Evolutionary conservation across 2,113 vertebrate species (phyloP), one percentile per base, ranked within the genome.

Genomic region (Boleophthalmus pectinirostris): DNA sequence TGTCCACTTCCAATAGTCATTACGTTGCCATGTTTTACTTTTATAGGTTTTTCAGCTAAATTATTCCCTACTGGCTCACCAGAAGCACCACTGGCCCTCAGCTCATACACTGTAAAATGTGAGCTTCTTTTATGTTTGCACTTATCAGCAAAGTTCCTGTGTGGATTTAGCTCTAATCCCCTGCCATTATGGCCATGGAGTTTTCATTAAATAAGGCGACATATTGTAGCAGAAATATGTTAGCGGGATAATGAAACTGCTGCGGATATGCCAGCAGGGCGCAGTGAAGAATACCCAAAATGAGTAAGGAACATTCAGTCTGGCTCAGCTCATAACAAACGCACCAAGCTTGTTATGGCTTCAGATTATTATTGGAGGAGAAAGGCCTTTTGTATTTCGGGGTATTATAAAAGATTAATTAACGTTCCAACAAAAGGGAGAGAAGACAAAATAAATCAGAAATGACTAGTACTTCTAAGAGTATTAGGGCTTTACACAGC

Each of bases 181-280:
- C 71, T 69, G 68, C 77, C 72, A 83, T 86, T 82, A 78, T 72
- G 69, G 70, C 69, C 80, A 90, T 84, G 85, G 80, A 82, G 63
- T 81, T 85, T 90, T 89, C 86, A 90, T 90, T 89, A 84, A 91
- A 89, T 85, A 89, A 85, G 68, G 78, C 64, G 7, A 66, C 77
- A 85, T 82, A 89, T 87, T 92, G 87, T 83, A 67, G 79, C 73
- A 63, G 77, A 89, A 88, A 82, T 79, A 75, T 78, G 78, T 84
- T 90, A 74, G 70, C 80, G 74, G 65, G 70, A 81, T 82, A 91
- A 87, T 87, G 83, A 88, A 88, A 83, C 72, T 68, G 29, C 53
- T 5, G 64, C 79, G 80, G 81, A 73, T 83, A 82, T 70, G 78
- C 70, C 84, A 80, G 66, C 54, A 82, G 72, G 66, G 54, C 72